A percentile compares a stretch with the other conserved stretches of the same genome.
phyloP scores from a whole-genome alignment of 2,113 vertebrate species.

The Hiodon alosoides region DNA sequence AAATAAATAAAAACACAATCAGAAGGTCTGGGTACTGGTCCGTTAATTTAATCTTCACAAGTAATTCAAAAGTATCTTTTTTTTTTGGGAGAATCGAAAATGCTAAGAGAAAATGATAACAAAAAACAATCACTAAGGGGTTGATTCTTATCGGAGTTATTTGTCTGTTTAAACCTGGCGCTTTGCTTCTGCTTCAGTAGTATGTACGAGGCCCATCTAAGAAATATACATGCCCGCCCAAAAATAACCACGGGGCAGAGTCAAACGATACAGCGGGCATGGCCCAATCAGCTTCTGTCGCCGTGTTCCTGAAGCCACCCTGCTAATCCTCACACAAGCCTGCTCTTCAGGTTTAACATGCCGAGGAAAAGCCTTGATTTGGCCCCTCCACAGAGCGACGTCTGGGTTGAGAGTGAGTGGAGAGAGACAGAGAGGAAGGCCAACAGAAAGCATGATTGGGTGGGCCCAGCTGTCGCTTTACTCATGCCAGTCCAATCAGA shows the following conservation, averaged over 20 bases:
- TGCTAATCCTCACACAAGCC: background rate
- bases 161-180: background rate
- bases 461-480: conserved; percentile 3
- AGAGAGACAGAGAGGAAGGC: background rate
- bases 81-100: too few species aligned
- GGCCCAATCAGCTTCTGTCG: background rate
- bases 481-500: background rate
- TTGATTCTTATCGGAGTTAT: too few species aligned
- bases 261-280: background rate
- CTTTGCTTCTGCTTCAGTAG: background rate
- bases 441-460: background rate
- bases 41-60: too few species aligned
- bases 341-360: background rate
- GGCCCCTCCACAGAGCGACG: conserved; percentile 5
- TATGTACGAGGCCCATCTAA: background rate
- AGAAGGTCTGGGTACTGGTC: too few species aligned
- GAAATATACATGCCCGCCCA: background rate
- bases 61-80: too few species aligned
- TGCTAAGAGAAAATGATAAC: too few species aligned
- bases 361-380: background rate
- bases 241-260: background rate
- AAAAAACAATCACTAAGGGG: too few species aligned
- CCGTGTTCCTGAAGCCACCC: background rate
- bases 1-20: too few species aligned
- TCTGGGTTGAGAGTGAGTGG: conserved; percentile 21